A percentile compares a stretch with the other conserved stretches of the same genome.
phyloP scores from a whole-genome alignment of 2,888 invertebrate species.

The Thymelicus acteon region DNA sequence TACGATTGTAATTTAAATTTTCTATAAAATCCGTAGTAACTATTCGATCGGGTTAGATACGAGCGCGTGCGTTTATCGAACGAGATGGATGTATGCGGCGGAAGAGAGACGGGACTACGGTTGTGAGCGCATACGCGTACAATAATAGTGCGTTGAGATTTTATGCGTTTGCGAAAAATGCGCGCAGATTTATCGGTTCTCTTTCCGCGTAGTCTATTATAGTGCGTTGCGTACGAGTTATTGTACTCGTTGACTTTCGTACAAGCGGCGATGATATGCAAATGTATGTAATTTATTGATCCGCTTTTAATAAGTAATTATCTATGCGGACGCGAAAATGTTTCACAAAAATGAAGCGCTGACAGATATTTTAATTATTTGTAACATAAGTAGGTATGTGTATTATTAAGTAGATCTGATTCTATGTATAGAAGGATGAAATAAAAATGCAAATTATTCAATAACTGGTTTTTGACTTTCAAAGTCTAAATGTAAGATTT shows the following conservation, averaged over 20 bases:
- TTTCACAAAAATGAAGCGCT: conserved; percentile 17
- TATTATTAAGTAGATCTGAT: not conserved
- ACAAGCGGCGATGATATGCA: conserved; percentile 50
- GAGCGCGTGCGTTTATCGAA: conserved; percentile 71
- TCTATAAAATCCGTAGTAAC: conserved; percentile 34
- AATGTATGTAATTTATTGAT: conserved; percentile 53
- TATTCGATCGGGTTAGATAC: conserved; percentile 37
- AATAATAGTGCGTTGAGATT: conserved; percentile 78
- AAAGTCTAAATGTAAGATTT: too few relatives aligned
- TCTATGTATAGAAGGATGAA: too few relatives aligned
- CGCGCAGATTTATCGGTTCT: conserved; percentile 73
- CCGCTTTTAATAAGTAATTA: conserved; percentile 41
- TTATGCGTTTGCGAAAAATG: conserved; percentile 83
- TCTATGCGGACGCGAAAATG: conserved; percentile 38
- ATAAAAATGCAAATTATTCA: not conserved
- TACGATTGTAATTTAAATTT: conserved; percentile 44
- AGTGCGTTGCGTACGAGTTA: conserved; percentile 50
- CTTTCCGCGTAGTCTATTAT: conserved; percentile 75
- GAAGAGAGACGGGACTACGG: conserved; percentile 56
- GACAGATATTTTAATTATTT: conserved; percentile 4
- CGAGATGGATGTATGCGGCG: conserved; percentile 59
- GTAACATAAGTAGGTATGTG: not conserved
- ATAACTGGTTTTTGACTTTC: not conserved
- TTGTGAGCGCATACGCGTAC: conserved; percentile 58
- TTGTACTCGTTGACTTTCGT: conserved; percentile 44